Evolutionary conservation across 1,140 invertebrate species (phyloP).

Genomic region (Tetragonula clypearis): DNA sequence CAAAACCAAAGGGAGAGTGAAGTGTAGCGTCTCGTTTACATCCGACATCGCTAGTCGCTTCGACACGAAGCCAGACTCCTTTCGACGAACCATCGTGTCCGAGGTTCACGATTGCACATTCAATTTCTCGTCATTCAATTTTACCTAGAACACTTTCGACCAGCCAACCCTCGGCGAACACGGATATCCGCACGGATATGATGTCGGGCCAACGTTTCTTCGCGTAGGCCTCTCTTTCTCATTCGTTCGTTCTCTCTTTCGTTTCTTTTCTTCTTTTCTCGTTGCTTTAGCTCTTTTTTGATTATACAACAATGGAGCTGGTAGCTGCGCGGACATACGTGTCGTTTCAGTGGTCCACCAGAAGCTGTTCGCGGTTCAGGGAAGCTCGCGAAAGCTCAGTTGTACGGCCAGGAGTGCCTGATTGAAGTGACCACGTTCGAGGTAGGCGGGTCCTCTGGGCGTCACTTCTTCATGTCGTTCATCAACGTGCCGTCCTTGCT

Average conservation of each 20-base stretch:
- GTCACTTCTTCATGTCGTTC: slow-evolving; percentile 83
- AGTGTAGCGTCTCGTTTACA: slow-evolving; percentile 2
- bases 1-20: background rate
- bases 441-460: slow-evolving; percentile 80
- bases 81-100: background rate
- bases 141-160: slow-evolving; percentile 65
- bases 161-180: slow-evolving; percentile 73
- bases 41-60: background rate
- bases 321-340: slow-evolving; percentile 38
- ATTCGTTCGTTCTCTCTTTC: background rate
- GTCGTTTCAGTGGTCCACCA: slow-evolving; percentile 61
- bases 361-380: slow-evolving; percentile 49
- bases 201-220: background rate
- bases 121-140: slow-evolving; percentile 28
- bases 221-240: background rate
- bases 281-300: background rate
- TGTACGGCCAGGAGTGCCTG: slow-evolving; percentile 81
- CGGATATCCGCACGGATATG: slow-evolving; percentile 38
- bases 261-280: too few relatives aligned
- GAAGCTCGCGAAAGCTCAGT: slow-evolving; percentile 67
- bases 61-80: background rate
- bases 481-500: slow-evolving; percentile 79
- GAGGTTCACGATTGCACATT: slow-evolving; percentile 55
- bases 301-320: slow-evolving; percentile 29
- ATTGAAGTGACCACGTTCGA: slow-evolving; percentile 81